These are phyloP conservation scores for Centropus bengalensis DNA, from an alignment of 2,113 vertebrate genomes.

Conservation along the genomic window DNA sequence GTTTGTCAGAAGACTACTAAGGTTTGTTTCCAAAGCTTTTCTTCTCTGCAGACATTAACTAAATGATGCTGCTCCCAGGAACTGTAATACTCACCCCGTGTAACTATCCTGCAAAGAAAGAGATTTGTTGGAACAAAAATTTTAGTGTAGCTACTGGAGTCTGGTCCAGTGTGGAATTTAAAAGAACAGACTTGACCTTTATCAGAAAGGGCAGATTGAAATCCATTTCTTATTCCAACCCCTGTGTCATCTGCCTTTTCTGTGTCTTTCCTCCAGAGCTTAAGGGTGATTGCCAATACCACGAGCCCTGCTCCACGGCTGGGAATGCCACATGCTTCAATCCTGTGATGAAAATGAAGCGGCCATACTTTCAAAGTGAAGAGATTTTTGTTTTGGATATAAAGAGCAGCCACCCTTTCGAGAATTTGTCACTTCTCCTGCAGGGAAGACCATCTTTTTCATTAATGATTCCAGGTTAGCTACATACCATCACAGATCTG, in stretches of 20 bases:
- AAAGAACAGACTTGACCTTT: neutral
- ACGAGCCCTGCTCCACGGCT: neutral
- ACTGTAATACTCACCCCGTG: neutral
- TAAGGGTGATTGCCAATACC: neutral
- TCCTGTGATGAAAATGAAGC: neutral
- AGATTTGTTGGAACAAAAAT: neutral
- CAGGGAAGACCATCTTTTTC: neutral
- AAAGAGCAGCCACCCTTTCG: neutral
- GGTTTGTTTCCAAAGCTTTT: constrained; percentile 2
- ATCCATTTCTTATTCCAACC: neutral
- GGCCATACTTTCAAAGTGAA: neutral
- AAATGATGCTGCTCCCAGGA: neutral
- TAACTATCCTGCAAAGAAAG: neutral
- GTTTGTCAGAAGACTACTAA: neutral
- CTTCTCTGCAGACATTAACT: neutral
- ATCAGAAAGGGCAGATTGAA: neutral
- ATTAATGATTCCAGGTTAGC: neutral
- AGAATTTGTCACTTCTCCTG: neutral
- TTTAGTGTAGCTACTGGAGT: neutral
- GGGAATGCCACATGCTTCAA: neutral
- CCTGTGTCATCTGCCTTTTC: neutral
- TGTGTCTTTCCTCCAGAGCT: neutral
- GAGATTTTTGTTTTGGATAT: neutral
- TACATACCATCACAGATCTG: neutral
- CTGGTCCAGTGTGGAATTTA: neutral